Evolutionary conservation across 2,113 vertebrate species (phyloP).

Genomic region (Corythoichthys intestinalis): DNA sequence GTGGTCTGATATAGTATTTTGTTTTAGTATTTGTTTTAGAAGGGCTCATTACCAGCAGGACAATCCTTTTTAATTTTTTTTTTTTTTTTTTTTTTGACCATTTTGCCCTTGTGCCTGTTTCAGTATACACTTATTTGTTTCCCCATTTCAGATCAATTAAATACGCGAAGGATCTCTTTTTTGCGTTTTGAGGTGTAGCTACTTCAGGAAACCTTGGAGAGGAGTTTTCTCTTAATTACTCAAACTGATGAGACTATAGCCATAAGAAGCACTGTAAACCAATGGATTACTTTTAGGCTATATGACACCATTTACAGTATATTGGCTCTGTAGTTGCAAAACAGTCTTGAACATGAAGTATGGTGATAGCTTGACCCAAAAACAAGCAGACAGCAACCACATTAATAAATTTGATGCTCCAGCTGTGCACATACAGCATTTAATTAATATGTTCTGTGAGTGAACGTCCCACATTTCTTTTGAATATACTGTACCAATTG

Average conservation of each 20-base stretch:
- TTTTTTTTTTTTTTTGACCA: too few relatives aligned
- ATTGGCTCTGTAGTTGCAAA: neutral
- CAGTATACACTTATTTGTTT: neutral
- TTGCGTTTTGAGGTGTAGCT: neutral
- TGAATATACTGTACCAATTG: conserved; percentile 11
- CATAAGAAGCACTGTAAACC: neutral
- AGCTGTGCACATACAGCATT: conserved; percentile 7
- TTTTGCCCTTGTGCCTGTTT: neutral
- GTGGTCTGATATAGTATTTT: neutral
- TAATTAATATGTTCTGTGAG: neutral
- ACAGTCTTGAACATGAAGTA: neutral
- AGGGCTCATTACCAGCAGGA: neutral
- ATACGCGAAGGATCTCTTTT: neutral
- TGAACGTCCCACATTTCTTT: conserved; percentile 17
- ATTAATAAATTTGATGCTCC: neutral
- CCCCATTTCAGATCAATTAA: neutral
- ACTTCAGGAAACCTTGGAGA: neutral
- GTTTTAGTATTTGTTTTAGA: neutral
- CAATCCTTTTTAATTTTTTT: neutral
- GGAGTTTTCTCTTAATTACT: neutral
- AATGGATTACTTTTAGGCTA: neutral
- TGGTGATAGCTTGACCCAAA: neutral
- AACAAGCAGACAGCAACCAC: neutral
- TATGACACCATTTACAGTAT: neutral
- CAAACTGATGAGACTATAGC: neutral